Evolutionary conservation across 2,113 vertebrate species (phyloP).

Genomic region (Nesogale talazaci): DNA sequence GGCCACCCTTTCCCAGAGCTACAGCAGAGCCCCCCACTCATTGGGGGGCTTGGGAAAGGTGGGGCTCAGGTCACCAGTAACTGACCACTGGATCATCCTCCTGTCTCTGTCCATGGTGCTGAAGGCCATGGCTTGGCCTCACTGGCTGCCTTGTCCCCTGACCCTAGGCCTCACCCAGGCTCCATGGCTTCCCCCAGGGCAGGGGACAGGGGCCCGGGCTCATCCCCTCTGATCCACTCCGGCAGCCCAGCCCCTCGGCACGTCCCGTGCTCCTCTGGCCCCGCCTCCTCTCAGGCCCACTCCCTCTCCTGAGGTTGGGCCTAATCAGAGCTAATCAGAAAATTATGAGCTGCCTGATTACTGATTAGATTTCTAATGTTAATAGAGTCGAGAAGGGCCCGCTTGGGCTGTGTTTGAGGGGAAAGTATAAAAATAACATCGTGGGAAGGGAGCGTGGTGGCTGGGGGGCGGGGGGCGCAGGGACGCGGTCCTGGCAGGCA

Average conservation of each 20-base stretch:
- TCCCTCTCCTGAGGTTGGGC: slow-evolving; percentile 84
- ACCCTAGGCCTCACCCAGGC: background rate
- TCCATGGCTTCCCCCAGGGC: background rate
- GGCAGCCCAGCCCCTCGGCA: background rate
- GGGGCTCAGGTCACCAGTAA: background rate
- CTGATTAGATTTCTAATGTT: slow-evolving; percentile 93
- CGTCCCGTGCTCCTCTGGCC: slow-evolving; percentile 29
- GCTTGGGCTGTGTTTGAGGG: slow-evolving; percentile 88
- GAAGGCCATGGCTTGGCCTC: background rate
- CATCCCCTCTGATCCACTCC: background rate
- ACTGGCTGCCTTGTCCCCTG: background rate
- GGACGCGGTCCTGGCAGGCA: too few relatives aligned
- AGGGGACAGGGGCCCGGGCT: background rate
- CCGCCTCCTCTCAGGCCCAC: slow-evolving; percentile 66
- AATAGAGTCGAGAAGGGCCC: slow-evolving; percentile 91
- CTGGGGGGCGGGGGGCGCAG: slow-evolving; percentile 41
- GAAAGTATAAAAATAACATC: slow-evolving; percentile 89
- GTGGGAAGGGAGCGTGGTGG: slow-evolving; percentile 73
- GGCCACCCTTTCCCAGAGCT: background rate
- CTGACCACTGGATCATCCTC: too few relatives aligned
- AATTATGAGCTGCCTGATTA: slow-evolving; percentile 93
- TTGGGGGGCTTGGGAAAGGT: background rate
- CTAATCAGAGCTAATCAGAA: slow-evolving; percentile 94
- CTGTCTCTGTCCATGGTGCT: slow-evolving; percentile 48
- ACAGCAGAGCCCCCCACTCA: background rate